Conservation (phyloP, 2,888 invertebrate genomes). For the Hypomecis punctinalis region DNA sequence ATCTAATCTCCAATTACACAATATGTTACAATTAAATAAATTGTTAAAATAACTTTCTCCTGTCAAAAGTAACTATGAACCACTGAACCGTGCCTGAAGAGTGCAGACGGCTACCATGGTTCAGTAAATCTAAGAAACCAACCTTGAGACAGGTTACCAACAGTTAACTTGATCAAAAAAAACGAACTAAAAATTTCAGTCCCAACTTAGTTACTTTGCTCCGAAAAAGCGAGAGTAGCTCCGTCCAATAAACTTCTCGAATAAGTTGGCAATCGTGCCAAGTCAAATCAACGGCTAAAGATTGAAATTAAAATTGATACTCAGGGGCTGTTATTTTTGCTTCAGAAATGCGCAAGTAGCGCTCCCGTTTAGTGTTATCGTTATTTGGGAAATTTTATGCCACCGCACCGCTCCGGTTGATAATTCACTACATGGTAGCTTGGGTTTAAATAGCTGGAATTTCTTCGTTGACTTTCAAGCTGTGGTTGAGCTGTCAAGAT, state of each 20-base stretch:
- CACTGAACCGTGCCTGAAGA: conserved; percentile 14
- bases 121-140: neutral
- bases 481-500: conserved; percentile 6
- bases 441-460: neutral
- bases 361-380: no score
- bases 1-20: neutral
- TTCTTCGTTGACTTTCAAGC: neutral
- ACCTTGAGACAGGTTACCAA: neutral
- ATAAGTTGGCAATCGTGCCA: no score
- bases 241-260: no score
- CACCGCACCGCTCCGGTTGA: neutral
- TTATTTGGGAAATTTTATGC: no score
- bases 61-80: conserved; percentile 15
- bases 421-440: no score
- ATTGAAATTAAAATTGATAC: neutral
- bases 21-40: conserved; percentile 10
- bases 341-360: no score
- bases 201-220: no score
- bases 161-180: no score
- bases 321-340: no score
- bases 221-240: no score
- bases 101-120: conserved; percentile 10
- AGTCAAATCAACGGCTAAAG: neutral
- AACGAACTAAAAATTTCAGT: no score
- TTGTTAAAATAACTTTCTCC: conserved; percentile 31